Conservation (phyloP, 2,888 invertebrate species). For the Drosophila cognata region DNA sequence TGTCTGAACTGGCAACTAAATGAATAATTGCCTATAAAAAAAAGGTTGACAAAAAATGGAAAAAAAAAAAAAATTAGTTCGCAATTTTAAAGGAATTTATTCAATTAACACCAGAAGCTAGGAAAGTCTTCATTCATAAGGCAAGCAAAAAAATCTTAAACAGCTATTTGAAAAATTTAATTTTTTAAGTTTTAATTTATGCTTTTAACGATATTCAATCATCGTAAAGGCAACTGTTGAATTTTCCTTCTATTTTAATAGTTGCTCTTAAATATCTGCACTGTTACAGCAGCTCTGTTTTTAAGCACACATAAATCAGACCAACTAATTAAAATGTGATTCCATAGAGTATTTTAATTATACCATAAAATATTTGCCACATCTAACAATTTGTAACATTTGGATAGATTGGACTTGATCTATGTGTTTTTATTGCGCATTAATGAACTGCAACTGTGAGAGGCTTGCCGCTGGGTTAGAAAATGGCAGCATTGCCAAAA, state of each 20-base stretch:
- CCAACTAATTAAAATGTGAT: constrained; percentile 1
- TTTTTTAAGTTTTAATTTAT: background rate
- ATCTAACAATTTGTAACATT: constrained; percentile 30
- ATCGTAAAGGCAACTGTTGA: background rate
- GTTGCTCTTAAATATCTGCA: background rate
- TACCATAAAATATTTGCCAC: constrained; percentile 23
- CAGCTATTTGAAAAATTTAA: background rate
- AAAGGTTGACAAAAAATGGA: no score
- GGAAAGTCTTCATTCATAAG: background rate
- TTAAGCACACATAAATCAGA: background rate
- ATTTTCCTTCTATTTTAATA: background rate
- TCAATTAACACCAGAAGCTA: no score
- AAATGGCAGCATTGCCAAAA: constrained; percentile 1
- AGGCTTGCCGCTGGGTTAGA: background rate
- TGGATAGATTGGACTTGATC: constrained; percentile 37
- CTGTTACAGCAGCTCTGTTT: background rate
- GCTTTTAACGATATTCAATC: background rate
- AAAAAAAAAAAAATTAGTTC: no score
- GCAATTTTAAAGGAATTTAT: no score
- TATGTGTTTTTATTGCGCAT: constrained; percentile 37
- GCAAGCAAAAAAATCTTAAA: background rate
- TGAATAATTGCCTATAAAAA: background rate
- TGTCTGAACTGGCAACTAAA: background rate
- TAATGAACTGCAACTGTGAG: constrained; percentile 45
- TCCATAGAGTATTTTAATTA: constrained; percentile 16